Percentiles rank a stretch among this genome's conserved stretches.
Evolutionary conservation across 1,140 invertebrate genomes (phyloP).

Genomic region (Bradysia coprophila): DNA sequence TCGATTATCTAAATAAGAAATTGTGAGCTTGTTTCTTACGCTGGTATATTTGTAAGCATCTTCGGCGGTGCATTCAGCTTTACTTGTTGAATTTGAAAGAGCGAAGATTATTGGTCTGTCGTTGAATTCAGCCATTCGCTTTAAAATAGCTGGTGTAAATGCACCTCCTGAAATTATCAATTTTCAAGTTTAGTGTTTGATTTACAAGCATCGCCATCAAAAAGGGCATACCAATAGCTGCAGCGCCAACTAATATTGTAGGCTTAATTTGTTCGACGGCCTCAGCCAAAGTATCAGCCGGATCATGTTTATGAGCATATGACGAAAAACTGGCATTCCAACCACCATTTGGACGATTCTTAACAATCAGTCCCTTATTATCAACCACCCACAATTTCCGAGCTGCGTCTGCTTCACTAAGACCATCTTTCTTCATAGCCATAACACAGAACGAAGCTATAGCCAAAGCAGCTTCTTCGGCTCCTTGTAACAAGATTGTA

Average conservation of each 20-base stretch:
- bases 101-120: slow-evolving; percentile 80
- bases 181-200: too few relatives aligned
- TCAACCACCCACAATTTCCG: slow-evolving; percentile 59
- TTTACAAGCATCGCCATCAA: too few relatives aligned
- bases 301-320: slow-evolving; percentile 52
- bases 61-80: slow-evolving; percentile 95
- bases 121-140: slow-evolving; percentile 62
- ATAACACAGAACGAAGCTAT: slow-evolving; percentile 74
- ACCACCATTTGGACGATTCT: slow-evolving; percentile 51
- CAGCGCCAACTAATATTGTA: slow-evolving; percentile 70
- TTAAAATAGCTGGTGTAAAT: slow-evolving; percentile 69
- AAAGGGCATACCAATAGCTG: slow-evolving; percentile 55
- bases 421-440: slow-evolving; percentile 71
- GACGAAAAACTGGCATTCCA: slow-evolving; percentile 52
- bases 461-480: slow-evolving; percentile 75
- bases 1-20: background rate
- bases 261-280: slow-evolving; percentile 65
- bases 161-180: too few relatives aligned
- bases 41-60: slow-evolving; percentile 72
- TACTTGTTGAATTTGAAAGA: slow-evolving; percentile 88
- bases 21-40: slow-evolving; percentile 25
- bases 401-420: slow-evolving; percentile 46
- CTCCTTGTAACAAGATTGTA: slow-evolving; percentile 78
- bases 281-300: slow-evolving; percentile 50
- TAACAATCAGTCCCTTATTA: slow-evolving; percentile 47